Base-by-base conservation (phyloP, 2,888 invertebrate genomes). In the Gibbula magus region DNA sequence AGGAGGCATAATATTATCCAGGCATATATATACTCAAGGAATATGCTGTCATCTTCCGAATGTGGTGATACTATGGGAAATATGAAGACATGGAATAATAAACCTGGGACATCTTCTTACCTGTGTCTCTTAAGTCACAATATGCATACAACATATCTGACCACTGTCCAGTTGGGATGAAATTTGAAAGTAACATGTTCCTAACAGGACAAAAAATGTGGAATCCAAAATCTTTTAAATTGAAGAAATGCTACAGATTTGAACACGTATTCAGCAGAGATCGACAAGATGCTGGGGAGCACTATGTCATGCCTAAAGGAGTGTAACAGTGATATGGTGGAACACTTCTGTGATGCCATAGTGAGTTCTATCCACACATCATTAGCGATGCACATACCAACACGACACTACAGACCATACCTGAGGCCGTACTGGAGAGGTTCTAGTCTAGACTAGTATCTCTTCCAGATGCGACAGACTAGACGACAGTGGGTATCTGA, bases 401-500 rank as follows among this genome's bases (percentile, higher is more conserved):
- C 16, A n/a, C 29, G 67, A 32, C 29, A 67, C 29, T 35, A 67
- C 18, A 67, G 35, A 18, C 67, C 67, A 29, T 67, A 67, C 67
- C 67, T 67, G 67, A 67, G 32, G 29, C 32, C 67, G n/a, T 67
- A 18, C n/a, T n/a, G n/a, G n/a, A n/a, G n/a, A n/a, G n/a, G n/a
- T n/a, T n/a, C n/a, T 16, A 66, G 25, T 22, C 29, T 66, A 5
- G 66, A 66, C 20, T 22, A 25, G 10, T 66, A 25, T 25, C 66
- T 25, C 25, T 66, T 25, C 29, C n/a, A 20, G 29, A 66, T 66
- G 66, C 29, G 29, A 16, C 0, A 25, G 16, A 4, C 66, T 8
- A 29, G 18, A 13, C 18, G 54, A 7, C 0, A 4, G 7, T 54
- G 54, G n/a, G 4, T 20, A 54, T 4, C 54, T 16, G 54, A 54